Base-by-base conservation (phyloP, 2,113 vertebrate genomes). In the Sapajus apella region DNA sequence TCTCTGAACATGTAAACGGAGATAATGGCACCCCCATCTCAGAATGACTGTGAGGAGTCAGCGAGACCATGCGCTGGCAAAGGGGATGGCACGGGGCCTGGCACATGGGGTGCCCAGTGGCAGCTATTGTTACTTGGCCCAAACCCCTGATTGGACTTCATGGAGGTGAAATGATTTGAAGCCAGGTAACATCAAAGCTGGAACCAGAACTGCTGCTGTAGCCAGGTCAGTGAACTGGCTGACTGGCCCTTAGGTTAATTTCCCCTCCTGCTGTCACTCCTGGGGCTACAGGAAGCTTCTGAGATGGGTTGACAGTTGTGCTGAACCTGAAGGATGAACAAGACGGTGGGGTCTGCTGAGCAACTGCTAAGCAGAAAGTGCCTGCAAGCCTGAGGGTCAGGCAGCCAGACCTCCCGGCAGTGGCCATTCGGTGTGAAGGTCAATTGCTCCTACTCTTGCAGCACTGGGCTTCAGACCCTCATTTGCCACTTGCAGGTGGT, bases 41-140 rank as follows among this genome's bases (percentile, higher is more conserved):
- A 47, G 56, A 56, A 13, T 0, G 70, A 8, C 13, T 1, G 13
- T 5, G 14, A 87, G 32, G 27, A n/a, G 79, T 5, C 72, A 3
- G n/a, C 0, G 20, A 35, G 56, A 32, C 10, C 9, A 27, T 1
- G 16, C 37, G 0, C 25, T 0, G 35, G 10, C 6, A 8, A 12
- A 10, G 58, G 64, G n/a, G n/a, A 56, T 0, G 4, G 55, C 9
- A 30, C 0, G 7, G 45, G 85, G 68, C 32, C 23, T 1, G 9
- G 55, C 10, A 6, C 0, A 9, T 61, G 56, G 2, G 2, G 17
- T 23, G 32, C 64, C 76, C 21, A 35, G 58, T 1, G 40, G 55
- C 11, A 40, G 66, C 47, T n/a, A n/a, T 13, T 12, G 20, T 21
- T 47, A 55, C 37, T 56, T 13, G 0, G 73, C 73, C 64, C 45